A percentile compares a stretch with the other conserved stretches of the same genome.
Conservation (phyloP, 2,888 invertebrate genomes). For the Cosmia pyralina region DNA sequence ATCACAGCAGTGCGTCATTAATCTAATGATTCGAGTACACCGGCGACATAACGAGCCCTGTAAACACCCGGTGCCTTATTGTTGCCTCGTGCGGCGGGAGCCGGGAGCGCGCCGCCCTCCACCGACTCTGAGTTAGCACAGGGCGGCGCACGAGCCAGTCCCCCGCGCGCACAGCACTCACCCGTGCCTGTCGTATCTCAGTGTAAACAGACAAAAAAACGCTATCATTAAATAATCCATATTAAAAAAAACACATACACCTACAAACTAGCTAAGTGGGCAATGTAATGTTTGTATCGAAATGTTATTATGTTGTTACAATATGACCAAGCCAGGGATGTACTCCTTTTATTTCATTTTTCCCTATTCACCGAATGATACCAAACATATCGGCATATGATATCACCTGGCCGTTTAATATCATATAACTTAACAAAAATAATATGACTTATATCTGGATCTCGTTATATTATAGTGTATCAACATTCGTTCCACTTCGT, state of each 20-base stretch:
- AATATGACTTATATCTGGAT: conserved; percentile 71
- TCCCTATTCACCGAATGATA: conserved; percentile 49
- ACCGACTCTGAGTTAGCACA: background rate
- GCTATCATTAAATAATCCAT: conserved; percentile 82
- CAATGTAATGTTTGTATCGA: conserved; percentile 64
- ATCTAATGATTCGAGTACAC: conserved; percentile 81
- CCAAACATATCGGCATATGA: conserved; percentile 51
- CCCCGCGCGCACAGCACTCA: conserved; percentile 67
- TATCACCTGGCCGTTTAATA: conserved; percentile 63
- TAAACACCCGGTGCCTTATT: conserved; percentile 84
- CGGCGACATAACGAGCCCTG: conserved; percentile 73
- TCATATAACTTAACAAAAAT: conserved; percentile 70
- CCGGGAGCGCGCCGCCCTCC: conserved; percentile 33
- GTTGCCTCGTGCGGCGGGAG: conserved; percentile 56
- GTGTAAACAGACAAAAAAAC: conserved; percentile 81
- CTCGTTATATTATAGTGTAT: conserved; percentile 56
- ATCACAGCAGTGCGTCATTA: conserved; percentile 86
- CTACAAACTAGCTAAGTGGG: conserved; percentile 87
- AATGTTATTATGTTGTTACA: conserved; percentile 42
- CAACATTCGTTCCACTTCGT: conserved; percentile 63
- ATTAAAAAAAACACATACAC: conserved; percentile 85
- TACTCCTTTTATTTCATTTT: conserved; percentile 30
- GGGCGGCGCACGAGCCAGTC: conserved; percentile 34
- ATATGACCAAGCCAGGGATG: conserved; percentile 63
- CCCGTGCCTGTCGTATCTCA: conserved; percentile 77